These are phyloP conservation scores for Zaprionus davidi DNA, from an alignment of 1,140 invertebrate genomes.

Conservation along the genomic window DNA sequence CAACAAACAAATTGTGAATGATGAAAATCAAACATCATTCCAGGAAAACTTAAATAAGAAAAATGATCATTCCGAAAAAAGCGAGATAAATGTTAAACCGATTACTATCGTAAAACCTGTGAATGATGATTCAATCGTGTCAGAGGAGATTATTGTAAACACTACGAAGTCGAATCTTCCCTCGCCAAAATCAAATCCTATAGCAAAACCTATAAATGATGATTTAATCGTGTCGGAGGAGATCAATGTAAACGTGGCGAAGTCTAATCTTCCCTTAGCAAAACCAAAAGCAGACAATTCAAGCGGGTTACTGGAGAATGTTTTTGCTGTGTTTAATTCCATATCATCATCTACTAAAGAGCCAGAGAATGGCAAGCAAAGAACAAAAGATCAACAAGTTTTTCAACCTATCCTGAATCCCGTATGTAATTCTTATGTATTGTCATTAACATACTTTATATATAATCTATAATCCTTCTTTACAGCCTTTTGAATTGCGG, in stretches of 20 bases:
- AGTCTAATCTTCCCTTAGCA: too few species aligned
- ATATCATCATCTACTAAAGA: neutral
- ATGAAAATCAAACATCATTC: neutral
- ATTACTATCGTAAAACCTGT: neutral
- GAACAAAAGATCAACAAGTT: neutral
- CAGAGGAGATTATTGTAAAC: neutral
- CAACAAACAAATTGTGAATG: neutral
- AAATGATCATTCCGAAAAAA: neutral
- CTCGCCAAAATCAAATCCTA: too few species aligned
- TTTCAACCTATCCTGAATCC: neutral
- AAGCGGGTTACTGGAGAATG: too few species aligned
- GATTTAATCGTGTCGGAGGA: too few species aligned
- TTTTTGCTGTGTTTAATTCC: too few species aligned
- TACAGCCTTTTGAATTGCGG: constrained; percentile 51
- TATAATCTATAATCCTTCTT: neutral
- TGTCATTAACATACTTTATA: neutral
- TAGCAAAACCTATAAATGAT: too few species aligned
- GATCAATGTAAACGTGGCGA: too few species aligned
- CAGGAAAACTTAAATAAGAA: neutral
- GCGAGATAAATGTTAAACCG: neutral
- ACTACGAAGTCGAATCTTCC: neutral
- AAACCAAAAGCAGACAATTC: too few species aligned
- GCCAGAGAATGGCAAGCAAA: neutral
- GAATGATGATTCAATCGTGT: neutral
- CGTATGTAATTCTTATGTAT: constrained; percentile 4